Conservation (phyloP, 2,113 vertebrate species). For the Xiphophorus hellerii region DNA sequence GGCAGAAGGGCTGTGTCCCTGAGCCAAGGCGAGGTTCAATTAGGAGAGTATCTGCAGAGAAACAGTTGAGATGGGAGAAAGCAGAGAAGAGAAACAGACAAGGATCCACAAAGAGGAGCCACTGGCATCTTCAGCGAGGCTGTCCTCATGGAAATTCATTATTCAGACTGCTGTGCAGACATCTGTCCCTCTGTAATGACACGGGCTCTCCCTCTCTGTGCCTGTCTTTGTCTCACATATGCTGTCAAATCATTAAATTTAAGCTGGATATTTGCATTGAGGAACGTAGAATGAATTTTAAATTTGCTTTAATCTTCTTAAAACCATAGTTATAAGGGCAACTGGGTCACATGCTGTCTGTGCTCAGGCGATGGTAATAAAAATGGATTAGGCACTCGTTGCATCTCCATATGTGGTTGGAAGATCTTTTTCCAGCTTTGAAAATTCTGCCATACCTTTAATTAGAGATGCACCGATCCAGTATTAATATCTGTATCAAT, state of each 20-base stretch:
- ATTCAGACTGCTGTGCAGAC: conserved; percentile 45
- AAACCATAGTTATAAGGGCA: background rate
- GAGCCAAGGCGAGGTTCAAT: conserved; percentile 53
- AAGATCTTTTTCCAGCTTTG: no score
- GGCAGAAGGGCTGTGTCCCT: conserved; percentile 28
- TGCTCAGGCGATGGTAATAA: no score
- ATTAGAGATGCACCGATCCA: no score
- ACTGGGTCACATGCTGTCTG: background rate
- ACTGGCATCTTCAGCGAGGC: conserved; percentile 1
- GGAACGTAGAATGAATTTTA: background rate
- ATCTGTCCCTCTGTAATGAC: conserved; percentile 33
- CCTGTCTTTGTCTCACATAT: conserved; percentile 7
- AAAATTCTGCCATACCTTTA: no score
- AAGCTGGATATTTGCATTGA: conserved; percentile 9
- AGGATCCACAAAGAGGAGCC: conserved; percentile 17
- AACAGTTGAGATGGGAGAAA: conserved; percentile 9
- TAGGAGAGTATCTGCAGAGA: conserved; percentile 34
- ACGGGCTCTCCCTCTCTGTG: background rate
- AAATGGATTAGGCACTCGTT: no score
- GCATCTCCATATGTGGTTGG: no score
- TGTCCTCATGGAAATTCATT: conserved; percentile 44
- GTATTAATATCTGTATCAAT: no score
- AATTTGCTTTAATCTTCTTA: background rate
- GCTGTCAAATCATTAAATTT: conserved; percentile 25
- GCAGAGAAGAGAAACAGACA: background rate